phyloP scores from a whole-genome alignment of 1,140 invertebrate genomes.

The Vanessa tameamea region DNA sequence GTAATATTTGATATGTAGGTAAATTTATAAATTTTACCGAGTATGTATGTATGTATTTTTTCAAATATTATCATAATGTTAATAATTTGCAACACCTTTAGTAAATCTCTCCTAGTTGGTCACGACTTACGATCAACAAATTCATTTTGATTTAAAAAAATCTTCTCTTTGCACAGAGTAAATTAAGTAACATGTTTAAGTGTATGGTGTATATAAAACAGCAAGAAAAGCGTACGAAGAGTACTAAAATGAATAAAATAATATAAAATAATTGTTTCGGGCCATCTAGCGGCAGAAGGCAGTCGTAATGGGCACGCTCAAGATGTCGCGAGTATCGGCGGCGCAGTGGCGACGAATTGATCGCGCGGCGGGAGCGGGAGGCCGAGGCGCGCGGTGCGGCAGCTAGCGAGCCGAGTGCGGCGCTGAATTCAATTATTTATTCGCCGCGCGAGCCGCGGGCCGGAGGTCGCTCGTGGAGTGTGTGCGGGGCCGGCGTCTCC shows the following conservation, averaged over 20 bases:
- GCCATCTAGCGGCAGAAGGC: background rate
- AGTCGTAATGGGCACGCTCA: conserved; percentile 28
- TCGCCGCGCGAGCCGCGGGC: conserved; percentile 75
- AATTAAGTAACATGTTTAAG: no score
- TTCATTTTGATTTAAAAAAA: no score
- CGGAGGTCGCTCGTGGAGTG: conserved; percentile 72
- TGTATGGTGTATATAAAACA: no score
- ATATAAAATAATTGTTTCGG: background rate
- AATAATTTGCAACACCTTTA: no score
- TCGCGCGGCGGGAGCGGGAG: conserved; percentile 41
- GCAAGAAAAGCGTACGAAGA: background rate
- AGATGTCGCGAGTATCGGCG: conserved; percentile 37
- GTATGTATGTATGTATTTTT: no score
- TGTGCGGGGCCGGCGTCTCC: conserved; percentile 72
- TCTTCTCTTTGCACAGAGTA: no score
- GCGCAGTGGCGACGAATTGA: conserved; percentile 46
- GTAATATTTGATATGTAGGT: no score
- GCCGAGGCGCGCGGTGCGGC: conserved; percentile 30
- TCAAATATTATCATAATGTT: no score
- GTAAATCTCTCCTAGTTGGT: no score
- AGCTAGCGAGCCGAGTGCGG: conserved; percentile 40
- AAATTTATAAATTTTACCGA: no score
- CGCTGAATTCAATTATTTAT: conserved; percentile 61
- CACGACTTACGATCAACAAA: no score
- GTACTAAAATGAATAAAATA: background rate